Base-by-base conservation (phyloP, 2,888 invertebrate species). In the Molanna angustata region DNA sequence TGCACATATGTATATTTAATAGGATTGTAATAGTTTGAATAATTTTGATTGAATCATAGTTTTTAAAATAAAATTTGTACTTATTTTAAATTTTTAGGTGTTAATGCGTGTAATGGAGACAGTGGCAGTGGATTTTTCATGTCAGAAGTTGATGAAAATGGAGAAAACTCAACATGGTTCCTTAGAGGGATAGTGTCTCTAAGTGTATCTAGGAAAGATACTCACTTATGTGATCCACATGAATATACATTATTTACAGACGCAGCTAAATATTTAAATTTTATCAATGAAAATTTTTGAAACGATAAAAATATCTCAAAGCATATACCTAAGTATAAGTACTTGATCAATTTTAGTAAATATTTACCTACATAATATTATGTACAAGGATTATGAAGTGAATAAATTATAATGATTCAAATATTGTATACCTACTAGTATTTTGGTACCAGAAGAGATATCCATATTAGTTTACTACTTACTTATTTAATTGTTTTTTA, bases 81-180 rank as follows among this genome's bases (percentile, higher is more conserved):
- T 18, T 18, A 9, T 18, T 18, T 18, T 40, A 2, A 3, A 18
- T 9, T 44, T 44, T 11, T 56, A 66, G 75, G 73, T 4, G 74
- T 69, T 2, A 76, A 76, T 49, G 73, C 73, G 3, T 79, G 79
- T 57, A 76, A 76, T 35, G 78, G 77, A 1, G 78, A 78, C 58
- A 77, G 78, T 46, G 79, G 79, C 1, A 74, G 77, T 33, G 78
- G 74, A 0, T 69, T 76, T 58, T 60, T 68, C 16, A 65, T 79
- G 3, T 68, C 69, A 52, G 62, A 67, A 21, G 21, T 9, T 44
- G 4, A 16, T 1, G 68, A 69, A 3, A 67, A 68, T 20, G 44
- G 53, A 13, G 33, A 22, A 2, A 16, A 27, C 6, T 37, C 48
- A 13, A 40, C 42, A 20, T 52, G 35, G 2, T 33, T 64, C 1